Conservation (phyloP, 2,797 vertebrate genomes). For the Sternotherus odoratus region DNA sequence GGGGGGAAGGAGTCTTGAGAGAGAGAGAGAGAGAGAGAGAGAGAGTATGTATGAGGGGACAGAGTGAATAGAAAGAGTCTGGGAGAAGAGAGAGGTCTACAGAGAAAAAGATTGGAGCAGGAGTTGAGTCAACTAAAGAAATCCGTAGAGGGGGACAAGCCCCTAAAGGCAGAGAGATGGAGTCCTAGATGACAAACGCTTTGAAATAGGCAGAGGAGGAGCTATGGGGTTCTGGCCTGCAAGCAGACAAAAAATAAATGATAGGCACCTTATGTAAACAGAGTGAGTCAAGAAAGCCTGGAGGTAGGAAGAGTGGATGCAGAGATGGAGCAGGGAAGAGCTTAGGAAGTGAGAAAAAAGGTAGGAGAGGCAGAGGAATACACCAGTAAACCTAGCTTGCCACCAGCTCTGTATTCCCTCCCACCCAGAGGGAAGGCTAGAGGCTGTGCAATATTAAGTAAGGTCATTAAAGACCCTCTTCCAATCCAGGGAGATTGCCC, state of each 20-base stretch:
- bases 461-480: neutral
- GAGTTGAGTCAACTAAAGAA: neutral
- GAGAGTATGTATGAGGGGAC: accelerated
- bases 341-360: neutral
- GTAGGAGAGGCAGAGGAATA: neutral
- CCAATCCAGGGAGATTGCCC: neutral
- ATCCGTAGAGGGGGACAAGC: neutral
- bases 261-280: neutral
- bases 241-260: neutral
- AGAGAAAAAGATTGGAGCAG: neutral
- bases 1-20: neutral
- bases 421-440: neutral
- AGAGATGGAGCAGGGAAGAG: neutral
- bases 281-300: neutral
- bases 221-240: neutral
- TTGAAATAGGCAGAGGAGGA: neutral
- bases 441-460: accelerated
- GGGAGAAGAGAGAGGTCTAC: neutral
- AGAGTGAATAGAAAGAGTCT: neutral
- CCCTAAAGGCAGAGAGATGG: neutral
- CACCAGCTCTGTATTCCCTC: neutral
- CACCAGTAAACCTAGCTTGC: neutral
- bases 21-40: accelerated
- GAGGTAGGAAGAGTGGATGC: neutral
- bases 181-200: neutral